A percentile compares a stretch with the other conserved stretches of the same genome.
These are phyloP conservation scores for Malurus melanocephalus DNA, from an alignment of 2,113 vertebrate genomes.

Conservation along the genomic window DNA sequence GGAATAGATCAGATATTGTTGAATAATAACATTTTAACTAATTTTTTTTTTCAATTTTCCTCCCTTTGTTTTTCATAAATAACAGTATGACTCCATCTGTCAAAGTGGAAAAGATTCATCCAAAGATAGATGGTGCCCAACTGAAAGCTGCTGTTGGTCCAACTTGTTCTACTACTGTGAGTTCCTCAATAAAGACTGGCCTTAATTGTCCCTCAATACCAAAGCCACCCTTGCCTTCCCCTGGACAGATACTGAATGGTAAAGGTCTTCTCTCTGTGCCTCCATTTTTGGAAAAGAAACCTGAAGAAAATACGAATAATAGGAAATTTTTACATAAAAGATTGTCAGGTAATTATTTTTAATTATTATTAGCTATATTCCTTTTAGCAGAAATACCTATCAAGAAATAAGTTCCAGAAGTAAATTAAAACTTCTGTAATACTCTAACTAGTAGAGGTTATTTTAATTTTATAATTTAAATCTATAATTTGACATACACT, in stretches of 20 bases:
- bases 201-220: slow-evolving; percentile 99
- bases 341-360: slow-evolving; percentile 83
- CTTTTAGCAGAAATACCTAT: background rate
- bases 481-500: background rate
- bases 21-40: background rate
- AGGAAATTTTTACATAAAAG: slow-evolving; percentile 93
- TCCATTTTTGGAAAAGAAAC: slow-evolving; percentile 87
- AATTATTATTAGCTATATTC: background rate
- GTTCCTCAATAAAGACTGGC: slow-evolving; percentile 95
- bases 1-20: background rate
- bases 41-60: background rate
- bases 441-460: background rate
- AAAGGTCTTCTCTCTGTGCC: slow-evolving; percentile 89
- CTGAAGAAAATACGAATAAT: slow-evolving; percentile 88
- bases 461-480: background rate
- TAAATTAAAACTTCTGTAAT: background rate
- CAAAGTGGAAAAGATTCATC: slow-evolving; percentile 95
- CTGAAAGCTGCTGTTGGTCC: slow-evolving; percentile 85
- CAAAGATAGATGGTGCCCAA: slow-evolving; percentile 87
- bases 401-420: background rate
- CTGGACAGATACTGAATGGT: slow-evolving; percentile 95
- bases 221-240: slow-evolving; percentile 95
- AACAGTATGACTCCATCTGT: slow-evolving; percentile 88
- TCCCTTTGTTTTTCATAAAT: slow-evolving; percentile 45
- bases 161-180: slow-evolving; percentile 93